Evolutionary conservation across 2,113 vertebrate species (phyloP), one percentile per base, ranked within the genome.

Genomic region (Taurulus bubalis): DNA sequence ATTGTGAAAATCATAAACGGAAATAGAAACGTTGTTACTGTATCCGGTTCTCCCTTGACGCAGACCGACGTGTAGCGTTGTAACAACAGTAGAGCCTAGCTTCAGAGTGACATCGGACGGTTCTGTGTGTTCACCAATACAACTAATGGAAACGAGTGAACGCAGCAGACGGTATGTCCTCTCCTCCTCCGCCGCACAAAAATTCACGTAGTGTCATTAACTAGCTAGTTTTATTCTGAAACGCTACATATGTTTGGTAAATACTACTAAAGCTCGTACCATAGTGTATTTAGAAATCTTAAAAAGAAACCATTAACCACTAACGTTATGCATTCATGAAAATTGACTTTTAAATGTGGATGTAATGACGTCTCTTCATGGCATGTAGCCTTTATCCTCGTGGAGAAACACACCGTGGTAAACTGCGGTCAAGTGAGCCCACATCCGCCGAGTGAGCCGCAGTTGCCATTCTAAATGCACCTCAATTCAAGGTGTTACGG

Each of bases 1-100:
- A 85, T 85, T 85, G 73, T 85, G 88, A 84, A 88, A 84, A 0
- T 71, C 34, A 0, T 0, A 1, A 59, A 9, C 74, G 53, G 80
- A 71, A 80, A 0, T 0, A 0, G 51, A 24, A 51, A 11, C 51
- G 0, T 6, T 14, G 16, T 66, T 26, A 10, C 14, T 12, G 28
- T 51, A 32, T 30, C 18, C 10, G 20, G 10, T 75, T 51, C 60
- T 14, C 2, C 47, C 51, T 12, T 55, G 3, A 1, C 1, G 15
- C 58, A 18, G 12, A 20, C 7, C 36, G 40, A 10, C 2, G 2
- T 30, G 7, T 45, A 1, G 36, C 1, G 36, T 36, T 36, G 34
- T 51, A 8, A 51, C 49, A 9, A n/a, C 2, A 14, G 22, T 8
- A 20, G 9, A 51, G 49, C 6, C 4, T 9, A 34, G 34, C 6